These are phyloP conservation scores for Anas bernieri DNA, from an alignment of 2,797 vertebrate species.

Conservation along the genomic window DNA sequence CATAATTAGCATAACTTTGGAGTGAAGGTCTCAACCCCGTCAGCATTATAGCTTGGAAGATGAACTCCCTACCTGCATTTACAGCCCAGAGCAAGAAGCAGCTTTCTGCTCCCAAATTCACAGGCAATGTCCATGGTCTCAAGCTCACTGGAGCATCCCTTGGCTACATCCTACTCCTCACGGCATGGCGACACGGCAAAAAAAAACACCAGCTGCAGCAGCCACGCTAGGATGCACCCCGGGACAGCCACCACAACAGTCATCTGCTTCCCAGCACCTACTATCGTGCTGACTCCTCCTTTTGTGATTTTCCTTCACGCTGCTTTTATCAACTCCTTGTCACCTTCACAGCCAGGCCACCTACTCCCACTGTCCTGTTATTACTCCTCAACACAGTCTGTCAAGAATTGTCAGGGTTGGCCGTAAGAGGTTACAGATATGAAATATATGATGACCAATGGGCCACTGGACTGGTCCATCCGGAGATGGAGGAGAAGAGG, in stretches of 20 bases:
- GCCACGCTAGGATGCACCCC: fast-evolving
- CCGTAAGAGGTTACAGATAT: neutral
- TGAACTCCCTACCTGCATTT: neutral
- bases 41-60: neutral
- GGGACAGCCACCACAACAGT: neutral
- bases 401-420: neutral
- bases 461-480: neutral
- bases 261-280: neutral
- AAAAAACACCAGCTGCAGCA: neutral
- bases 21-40: neutral
- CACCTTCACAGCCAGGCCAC: neutral
- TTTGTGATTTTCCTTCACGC: neutral
- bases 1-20: fast-evolving
- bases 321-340: neutral
- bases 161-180: neutral
- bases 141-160: neutral
- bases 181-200: fast-evolving
- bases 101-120: neutral
- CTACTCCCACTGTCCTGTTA: neutral
- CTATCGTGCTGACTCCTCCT: neutral
- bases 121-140: neutral
- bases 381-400: neutral
- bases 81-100: neutral
- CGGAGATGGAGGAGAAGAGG: neutral
- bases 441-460: neutral